Evolutionary conservation across 1,140 invertebrate species (phyloP), one percentile per base, ranked within the genome.

Genomic region (Tyrophagus putrescentiae): DNA sequence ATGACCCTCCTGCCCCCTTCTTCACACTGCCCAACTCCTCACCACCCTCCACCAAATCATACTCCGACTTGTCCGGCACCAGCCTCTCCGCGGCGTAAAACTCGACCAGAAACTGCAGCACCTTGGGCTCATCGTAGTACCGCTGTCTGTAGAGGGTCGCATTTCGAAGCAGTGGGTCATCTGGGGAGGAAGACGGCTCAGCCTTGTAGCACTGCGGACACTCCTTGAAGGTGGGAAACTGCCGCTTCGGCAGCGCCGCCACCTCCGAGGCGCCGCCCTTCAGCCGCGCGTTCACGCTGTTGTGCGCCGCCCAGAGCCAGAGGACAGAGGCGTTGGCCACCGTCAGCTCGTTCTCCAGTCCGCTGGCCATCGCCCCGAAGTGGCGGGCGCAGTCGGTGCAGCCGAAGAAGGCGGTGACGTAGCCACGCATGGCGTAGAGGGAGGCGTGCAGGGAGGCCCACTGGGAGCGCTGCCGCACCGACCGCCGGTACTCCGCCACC

Each of bases 301-400:
- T 98, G 68, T 98, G 93, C 1, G 88, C 84, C 57, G 76, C 77
- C 95, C 95, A 98, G 4, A 98, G 72, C 90, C 92, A 98, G 5
- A 96, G 67, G 1, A 95, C 79, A 18, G 82, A 79, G 41, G 88
- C 83, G 53, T 85, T 78, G 61, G 78, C 76, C 50, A 77, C 78
- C 23, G 74, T 72, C 0, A 91, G 80, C 60, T 81, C 77, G 64
- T 78, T 78, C 57, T 85, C 76, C 65, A 64, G n/a, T 11, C 59
- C 41, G n/a, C n/a, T 23, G 1, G 61, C 21, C 86, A 93, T 92
- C 62, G 76, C 70, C 62, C 82, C 72, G 69, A 98, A 98, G 76
- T 98, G 90, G 9, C 29, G 27, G 3, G 84, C 78, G 71, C 95
- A 98, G 62, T 93, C 84, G 27, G 79, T 76, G 72, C 95, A 98